Percentiles rank a stretch among this genome's conserved stretches.
Conservation (phyloP, 2,888 invertebrate genomes). For the Heliconius ismenius region DNA sequence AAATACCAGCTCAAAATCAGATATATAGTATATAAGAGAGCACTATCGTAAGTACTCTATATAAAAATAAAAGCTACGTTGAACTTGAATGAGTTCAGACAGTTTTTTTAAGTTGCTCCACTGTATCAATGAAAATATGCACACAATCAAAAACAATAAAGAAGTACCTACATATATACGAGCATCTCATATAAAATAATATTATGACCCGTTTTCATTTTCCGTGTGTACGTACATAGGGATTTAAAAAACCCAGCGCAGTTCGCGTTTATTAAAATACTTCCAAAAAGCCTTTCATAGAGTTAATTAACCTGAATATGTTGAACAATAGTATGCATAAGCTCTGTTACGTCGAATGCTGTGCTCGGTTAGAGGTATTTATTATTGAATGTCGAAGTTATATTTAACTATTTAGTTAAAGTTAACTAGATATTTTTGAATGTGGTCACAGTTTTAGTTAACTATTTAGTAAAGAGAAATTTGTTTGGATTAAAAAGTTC, state of each 20-base stretch:
- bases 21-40: too few species aligned
- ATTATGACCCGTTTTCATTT: background rate
- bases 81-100: too few species aligned
- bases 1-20: too few species aligned
- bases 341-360: constrained; percentile 24
- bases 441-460: background rate
- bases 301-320: constrained; percentile 33
- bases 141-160: background rate
- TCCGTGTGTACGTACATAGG: background rate
- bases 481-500: background rate
- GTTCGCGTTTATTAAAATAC: constrained; percentile 31
- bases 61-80: too few species aligned
- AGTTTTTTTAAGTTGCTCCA: too few species aligned
- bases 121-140: background rate
- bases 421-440: background rate
- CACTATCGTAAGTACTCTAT: too few species aligned
- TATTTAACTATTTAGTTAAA: constrained; percentile 11
- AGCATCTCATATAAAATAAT: background rate
- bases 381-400: constrained; percentile 21
- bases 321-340: constrained; percentile 31
- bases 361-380: constrained; percentile 23
- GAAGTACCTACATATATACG: background rate
- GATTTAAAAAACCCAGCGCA: constrained; percentile 4
- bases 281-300: constrained; percentile 30
- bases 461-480: background rate